Percentiles rank a stretch among this genome's conserved stretches.
These are phyloP conservation scores for Melitaea cinxia DNA, from an alignment of 1,140 invertebrate species.

Conservation along the genomic window DNA sequence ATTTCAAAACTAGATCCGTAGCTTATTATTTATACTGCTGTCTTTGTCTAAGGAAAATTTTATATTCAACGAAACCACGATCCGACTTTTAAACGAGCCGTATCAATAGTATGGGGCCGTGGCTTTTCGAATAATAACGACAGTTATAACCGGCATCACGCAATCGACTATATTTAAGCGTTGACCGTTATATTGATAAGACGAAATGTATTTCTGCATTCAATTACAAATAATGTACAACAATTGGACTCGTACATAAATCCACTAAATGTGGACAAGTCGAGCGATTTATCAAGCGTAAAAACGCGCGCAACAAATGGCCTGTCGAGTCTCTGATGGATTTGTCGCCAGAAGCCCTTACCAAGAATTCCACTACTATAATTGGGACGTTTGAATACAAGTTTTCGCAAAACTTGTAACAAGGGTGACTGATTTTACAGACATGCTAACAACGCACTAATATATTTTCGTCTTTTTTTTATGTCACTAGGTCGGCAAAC, in stretches of 20 bases:
- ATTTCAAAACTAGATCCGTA: constrained; percentile 26
- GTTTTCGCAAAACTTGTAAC: constrained; percentile 12
- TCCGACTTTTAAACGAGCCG: constrained; percentile 55
- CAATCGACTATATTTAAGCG: constrained; percentile 17
- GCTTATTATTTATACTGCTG: constrained; percentile 46
- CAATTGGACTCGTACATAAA: constrained; percentile 65
- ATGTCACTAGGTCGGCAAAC: too few relatives aligned
- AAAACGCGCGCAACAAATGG: constrained; percentile 76
- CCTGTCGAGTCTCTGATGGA: constrained; percentile 75
- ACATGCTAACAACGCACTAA: constrained; percentile 5
- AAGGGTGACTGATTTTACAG: neutral
- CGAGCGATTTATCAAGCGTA: constrained; percentile 67
- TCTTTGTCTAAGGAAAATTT: constrained; percentile 59
- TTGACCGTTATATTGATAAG: constrained; percentile 23
- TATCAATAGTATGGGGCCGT: constrained; percentile 51
- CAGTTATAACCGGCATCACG: neutral
- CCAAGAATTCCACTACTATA: constrained; percentile 40
- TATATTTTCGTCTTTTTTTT: neutral
- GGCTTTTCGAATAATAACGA: constrained; percentile 33
- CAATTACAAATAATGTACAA: constrained; percentile 40
- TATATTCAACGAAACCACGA: constrained; percentile 40
- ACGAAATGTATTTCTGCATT: constrained; percentile 26
- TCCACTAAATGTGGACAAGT: constrained; percentile 60
- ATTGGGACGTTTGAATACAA: constrained; percentile 30
- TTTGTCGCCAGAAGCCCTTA: constrained; percentile 67